Conservation (phyloP, 2,797 vertebrate species). For the Channa striata region DNA sequence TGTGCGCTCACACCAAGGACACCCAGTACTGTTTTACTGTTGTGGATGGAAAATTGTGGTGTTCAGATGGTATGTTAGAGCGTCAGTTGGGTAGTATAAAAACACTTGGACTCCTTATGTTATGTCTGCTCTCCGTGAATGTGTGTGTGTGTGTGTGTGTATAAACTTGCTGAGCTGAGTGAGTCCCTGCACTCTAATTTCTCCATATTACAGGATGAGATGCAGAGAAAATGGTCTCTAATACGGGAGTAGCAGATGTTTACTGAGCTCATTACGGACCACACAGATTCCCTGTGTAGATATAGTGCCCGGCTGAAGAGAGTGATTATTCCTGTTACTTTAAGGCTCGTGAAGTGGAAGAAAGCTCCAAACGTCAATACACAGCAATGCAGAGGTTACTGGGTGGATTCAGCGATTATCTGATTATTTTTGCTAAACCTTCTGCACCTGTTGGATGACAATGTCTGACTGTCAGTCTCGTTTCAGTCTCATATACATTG, state of each 20-base stretch:
- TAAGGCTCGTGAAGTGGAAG: conserved; percentile 21
- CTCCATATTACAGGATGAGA: conserved; percentile 84
- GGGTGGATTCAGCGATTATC: not conserved
- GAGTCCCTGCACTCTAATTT: conserved; percentile 83
- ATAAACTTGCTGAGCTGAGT: conserved; percentile 71
- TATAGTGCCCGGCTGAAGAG: conserved; percentile 35
- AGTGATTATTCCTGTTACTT: conserved; percentile 36
- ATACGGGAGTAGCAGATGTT: conserved; percentile 81
- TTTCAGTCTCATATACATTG: not conserved
- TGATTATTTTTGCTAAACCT: conserved; percentile 19
- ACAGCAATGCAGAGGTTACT: not conserved
- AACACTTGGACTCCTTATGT: conserved; percentile 79
- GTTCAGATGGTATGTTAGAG: conserved; percentile 78
- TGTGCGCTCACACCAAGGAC: conserved; percentile 58
- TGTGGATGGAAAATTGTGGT: conserved; percentile 84
- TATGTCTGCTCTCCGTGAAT: conserved; percentile 76
- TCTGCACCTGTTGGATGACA: conserved; percentile 57
- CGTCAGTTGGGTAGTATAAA: conserved; percentile 80
- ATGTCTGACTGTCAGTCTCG: not conserved
- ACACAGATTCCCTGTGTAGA: conserved; percentile 72
- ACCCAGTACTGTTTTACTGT: conserved; percentile 80
- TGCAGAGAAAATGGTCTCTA: conserved; percentile 79
- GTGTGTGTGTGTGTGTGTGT: conserved; percentile 59
- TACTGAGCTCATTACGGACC: conserved; percentile 82
- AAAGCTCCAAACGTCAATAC: conserved; percentile 2